phyloP scores from a whole-genome alignment of 2,888 invertebrate genomes.

The Microctonus aethiopoides region DNA sequence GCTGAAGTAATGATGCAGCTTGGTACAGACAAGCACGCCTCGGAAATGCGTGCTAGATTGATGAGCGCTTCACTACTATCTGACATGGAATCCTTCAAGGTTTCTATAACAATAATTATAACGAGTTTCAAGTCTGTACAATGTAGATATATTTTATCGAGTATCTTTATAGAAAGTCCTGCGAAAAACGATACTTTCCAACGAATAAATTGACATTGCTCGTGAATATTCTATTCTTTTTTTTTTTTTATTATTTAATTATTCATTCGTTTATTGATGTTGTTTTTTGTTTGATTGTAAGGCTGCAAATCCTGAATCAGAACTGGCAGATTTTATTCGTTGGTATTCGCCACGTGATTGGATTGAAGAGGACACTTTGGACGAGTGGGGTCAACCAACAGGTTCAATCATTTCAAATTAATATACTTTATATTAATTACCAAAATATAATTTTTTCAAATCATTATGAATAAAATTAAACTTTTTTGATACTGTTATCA shows the following conservation, averaged over 20 bases:
- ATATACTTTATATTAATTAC: too few relatives aligned
- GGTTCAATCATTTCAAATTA: too few relatives aligned
- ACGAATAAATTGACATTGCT: constrained; percentile 8
- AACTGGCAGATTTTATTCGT: constrained; percentile 93
- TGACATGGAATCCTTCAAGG: constrained; percentile 99
- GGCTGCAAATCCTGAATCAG: constrained; percentile 93
- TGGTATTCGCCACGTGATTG: constrained; percentile 99
- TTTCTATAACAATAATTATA: constrained; percentile 46
- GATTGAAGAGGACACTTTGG: constrained; percentile 74
- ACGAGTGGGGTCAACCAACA: constrained; percentile 71
- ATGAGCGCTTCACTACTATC: constrained; percentile 95
- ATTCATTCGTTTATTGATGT: too few relatives aligned
- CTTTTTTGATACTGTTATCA: too few relatives aligned
- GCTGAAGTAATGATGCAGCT: constrained; percentile 89
- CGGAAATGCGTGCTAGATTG: constrained; percentile 88
- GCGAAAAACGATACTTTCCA: constrained; percentile 1
- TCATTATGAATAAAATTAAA: too few relatives aligned
- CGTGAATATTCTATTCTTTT: too few relatives aligned
- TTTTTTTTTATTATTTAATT: too few relatives aligned
- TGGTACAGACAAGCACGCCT: constrained; percentile 85
- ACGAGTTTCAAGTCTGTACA: background rate
- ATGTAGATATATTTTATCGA: background rate
- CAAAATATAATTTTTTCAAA: too few relatives aligned
- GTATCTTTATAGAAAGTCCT: constrained; percentile 1
- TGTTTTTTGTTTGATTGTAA: constrained; percentile 47